Percentiles rank a stretch among this genome's conserved stretches.
These are phyloP conservation scores for Cephus pulcher DNA, from an alignment of 2,888 invertebrate species.

Conservation along the genomic window DNA sequence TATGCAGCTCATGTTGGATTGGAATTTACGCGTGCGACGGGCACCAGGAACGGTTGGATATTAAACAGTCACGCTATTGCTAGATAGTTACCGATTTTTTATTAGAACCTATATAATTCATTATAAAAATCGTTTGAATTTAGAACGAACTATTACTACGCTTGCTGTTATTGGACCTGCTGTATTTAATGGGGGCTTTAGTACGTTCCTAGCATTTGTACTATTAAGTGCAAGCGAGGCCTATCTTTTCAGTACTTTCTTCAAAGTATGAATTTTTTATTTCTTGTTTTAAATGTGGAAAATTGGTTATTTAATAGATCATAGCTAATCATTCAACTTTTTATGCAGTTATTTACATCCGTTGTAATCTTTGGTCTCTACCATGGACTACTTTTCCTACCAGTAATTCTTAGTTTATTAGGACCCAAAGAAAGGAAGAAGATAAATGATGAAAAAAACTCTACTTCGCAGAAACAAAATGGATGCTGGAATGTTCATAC, in stretches of 20 bases:
- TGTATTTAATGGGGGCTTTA: slow-evolving; percentile 69
- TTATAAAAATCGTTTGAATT: slow-evolving; percentile 20
- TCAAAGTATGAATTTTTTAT: slow-evolving; percentile 61
- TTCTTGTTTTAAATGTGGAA: not conserved
- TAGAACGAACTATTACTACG: slow-evolving; percentile 62
- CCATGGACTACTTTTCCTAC: slow-evolving; percentile 69
- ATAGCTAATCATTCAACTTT: not conserved
- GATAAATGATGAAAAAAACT: not conserved
- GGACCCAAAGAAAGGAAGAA: slow-evolving; percentile 57
- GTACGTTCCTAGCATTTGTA: slow-evolving; percentile 69
- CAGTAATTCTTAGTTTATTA: slow-evolving; percentile 66
- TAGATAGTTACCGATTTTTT: slow-evolving; percentile 3
- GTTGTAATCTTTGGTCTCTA: slow-evolving; percentile 69
- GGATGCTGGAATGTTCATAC: slow-evolving; percentile 40
- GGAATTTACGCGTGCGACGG: slow-evolving; percentile 65
- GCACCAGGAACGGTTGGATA: slow-evolving; percentile 63
- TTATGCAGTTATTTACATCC: slow-evolving; percentile 66
- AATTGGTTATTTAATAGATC: not conserved
- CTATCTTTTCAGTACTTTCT: slow-evolving; percentile 69
- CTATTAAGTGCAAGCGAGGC: slow-evolving; percentile 67
- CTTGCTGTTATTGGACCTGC: slow-evolving; percentile 67
- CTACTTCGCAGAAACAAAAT: slow-evolving; percentile 27
- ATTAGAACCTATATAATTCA: not conserved
- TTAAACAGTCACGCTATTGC: not conserved
- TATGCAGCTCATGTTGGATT: slow-evolving; percentile 69